Conservation (phyloP, 1,140 invertebrate species). For the Antheraea pernyi region DNA sequence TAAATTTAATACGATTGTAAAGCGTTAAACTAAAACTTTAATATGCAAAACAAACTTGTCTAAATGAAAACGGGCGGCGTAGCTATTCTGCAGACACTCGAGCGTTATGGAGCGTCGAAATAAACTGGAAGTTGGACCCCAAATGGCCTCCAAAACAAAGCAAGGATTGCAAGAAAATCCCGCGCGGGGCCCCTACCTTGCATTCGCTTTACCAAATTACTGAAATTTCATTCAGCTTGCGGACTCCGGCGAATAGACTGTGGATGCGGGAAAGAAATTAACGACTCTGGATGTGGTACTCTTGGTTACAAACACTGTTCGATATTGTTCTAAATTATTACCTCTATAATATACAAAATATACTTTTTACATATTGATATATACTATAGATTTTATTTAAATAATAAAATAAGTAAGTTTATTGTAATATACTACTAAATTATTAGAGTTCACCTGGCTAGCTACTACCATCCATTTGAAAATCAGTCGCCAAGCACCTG, state of each 20-base stretch:
- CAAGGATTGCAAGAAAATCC: slow-evolving; percentile 71
- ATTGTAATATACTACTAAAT: no score
- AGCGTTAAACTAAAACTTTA: background rate
- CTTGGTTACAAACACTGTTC: no score
- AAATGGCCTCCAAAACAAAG: slow-evolving; percentile 54
- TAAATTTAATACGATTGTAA: no score
- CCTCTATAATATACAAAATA: no score
- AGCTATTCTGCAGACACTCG: background rate
- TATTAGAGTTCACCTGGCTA: no score
- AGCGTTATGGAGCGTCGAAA: background rate
- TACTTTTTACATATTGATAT: no score
- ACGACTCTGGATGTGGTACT: slow-evolving; percentile 36
- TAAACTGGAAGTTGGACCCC: background rate
- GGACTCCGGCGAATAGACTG: slow-evolving; percentile 41
- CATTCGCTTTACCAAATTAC: slow-evolving; percentile 76
- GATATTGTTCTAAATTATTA: no score
- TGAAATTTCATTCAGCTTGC: slow-evolving; percentile 75
- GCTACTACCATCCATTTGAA: no score
- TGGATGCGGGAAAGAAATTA: slow-evolving; percentile 31
- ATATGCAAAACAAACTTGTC: slow-evolving; percentile 1
- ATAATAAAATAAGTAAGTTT: no score
- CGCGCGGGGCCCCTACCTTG: slow-evolving; percentile 63
- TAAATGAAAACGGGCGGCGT: background rate
- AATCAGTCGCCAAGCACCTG: no score
- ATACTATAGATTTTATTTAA: no score